Base-by-base conservation (phyloP, 2,888 invertebrate genomes). In the Mesochorus sp. region DNA sequence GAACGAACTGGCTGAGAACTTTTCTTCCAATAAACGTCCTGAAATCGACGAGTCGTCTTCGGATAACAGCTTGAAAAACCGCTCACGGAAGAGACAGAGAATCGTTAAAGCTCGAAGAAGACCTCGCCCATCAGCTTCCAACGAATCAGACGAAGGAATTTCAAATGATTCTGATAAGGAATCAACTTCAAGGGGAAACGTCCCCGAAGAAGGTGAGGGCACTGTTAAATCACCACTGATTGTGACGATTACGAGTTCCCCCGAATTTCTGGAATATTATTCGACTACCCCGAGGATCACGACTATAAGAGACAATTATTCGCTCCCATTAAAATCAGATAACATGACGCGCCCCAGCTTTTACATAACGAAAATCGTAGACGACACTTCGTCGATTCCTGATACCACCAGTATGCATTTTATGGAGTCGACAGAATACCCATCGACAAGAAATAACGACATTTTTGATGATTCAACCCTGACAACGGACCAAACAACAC, bases 281-380 rank as follows among this genome's bases (percentile, higher is more conserved):
- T 42, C 75, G 0, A 81, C 76, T 3, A 76, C 81, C 0, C 17
- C 81, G 0, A 81, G 44, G 39, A 77, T 83, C 6, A 86, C 85
- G 0, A 87, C 86, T 0, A 80, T 85, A 49, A 76, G 83, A 17
- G 85, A 84, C 8, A 76, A 73, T 12, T 77, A 77, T 28, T 21
- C 81, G 0, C 17, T 19, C 1, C 10, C 61, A 21, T 12, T 76
- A 12, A 76, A 67, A 37, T 37, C 57, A 0, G 34, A 57, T 14
- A 67, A 49, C 10, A 49, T 51, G 0, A 57, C 74, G 14, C 80
- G 81, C n/a, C n/a, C n/a, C 26, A 84, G 85, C 0, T 85, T 85
- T 75, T 82, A 82, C 39, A 76, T 85, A 1, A 85, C 85, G 3
- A 84, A 70, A 67, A 79, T 66, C 57, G 59, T 67, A 5, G 59